A percentile compares a stretch with the other conserved stretches of the same genome.
These are phyloP conservation scores for Acridotheres tristis DNA, from an alignment of 2,797 vertebrate genomes.

Conservation along the genomic window DNA sequence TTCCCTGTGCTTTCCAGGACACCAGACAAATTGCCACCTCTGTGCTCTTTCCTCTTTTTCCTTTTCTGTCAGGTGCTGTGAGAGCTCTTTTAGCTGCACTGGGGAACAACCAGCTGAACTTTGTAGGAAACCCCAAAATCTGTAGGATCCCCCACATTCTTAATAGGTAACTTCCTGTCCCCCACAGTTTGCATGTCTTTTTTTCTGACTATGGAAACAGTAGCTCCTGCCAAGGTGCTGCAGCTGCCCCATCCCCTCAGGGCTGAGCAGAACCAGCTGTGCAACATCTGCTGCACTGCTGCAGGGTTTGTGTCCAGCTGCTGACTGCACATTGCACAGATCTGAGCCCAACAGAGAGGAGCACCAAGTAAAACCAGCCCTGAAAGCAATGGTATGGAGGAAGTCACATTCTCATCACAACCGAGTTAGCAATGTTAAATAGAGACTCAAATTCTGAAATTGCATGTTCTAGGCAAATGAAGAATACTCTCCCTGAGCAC, in stretches of 20 bases:
- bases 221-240: background rate
- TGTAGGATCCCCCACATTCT: background rate
- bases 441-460: background rate
- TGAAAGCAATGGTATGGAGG: background rate
- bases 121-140: background rate
- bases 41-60: background rate
- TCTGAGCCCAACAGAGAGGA: background rate
- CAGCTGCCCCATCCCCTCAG: background rate
- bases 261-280: background rate
- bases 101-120: background rate
- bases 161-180: background rate
- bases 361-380: background rate
- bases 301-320: background rate
- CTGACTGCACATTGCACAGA: background rate
- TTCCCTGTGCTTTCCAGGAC: background rate
- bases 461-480: background rate
- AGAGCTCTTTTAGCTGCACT: background rate
- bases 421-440: background rate
- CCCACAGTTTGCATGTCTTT: background rate
- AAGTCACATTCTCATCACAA: background rate
- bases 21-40: background rate
- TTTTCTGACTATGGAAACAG: background rate
- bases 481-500: background rate
- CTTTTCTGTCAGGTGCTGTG: background rate
- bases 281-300: background rate